Base-by-base conservation (phyloP, 2,113 vertebrate genomes). In the Lethenteron camtschaticum region DNA sequence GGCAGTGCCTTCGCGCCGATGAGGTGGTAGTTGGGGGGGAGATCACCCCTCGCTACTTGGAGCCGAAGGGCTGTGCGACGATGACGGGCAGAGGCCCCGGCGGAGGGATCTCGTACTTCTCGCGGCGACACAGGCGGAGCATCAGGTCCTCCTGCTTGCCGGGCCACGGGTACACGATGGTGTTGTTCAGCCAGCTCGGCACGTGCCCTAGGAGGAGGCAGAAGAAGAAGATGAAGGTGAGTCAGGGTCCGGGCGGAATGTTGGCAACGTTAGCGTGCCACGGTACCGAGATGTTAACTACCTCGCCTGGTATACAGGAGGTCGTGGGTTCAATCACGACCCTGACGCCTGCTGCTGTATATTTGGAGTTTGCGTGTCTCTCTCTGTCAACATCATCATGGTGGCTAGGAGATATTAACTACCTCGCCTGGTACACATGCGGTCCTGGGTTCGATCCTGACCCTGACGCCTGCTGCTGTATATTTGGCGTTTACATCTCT, bases 181-280 rank as follows among this genome's bases (percentile, higher is more conserved):
- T 85, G 80, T 85, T 85, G 55, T 82, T 82, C 24, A 85, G 82
- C 84, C 84, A 85, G 71, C 75, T 78, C 0, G 83, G 84, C 12
- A 85, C 79, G 55, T 85, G 84, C 70, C 78, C 84, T 85, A 63
- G 41, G 13, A 1, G 68, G 12, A 72, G 72, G 72, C 2, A 68
- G 69, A 24, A 72, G 56, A 57, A 24, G 69, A 56, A 69, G 13
- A 71, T 11, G 18, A 13, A 41, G 69, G 20, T n/a, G 5, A 11
- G 60, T 7, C 6, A 9, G 18, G 7, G 18, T 8, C 41, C 41
- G 41, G 41, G 41, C 41, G 41, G 41, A 41, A 41, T 41, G 41
- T 41, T 41, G 41, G 41, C 41, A 6, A 41, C 41, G 41, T 41
- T 41, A 41, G 41, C 41, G 41, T 4, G 41, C 7, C 14, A 8